Base-by-base conservation (phyloP, 2,888 invertebrate species). In the Aplocera efformata region DNA sequence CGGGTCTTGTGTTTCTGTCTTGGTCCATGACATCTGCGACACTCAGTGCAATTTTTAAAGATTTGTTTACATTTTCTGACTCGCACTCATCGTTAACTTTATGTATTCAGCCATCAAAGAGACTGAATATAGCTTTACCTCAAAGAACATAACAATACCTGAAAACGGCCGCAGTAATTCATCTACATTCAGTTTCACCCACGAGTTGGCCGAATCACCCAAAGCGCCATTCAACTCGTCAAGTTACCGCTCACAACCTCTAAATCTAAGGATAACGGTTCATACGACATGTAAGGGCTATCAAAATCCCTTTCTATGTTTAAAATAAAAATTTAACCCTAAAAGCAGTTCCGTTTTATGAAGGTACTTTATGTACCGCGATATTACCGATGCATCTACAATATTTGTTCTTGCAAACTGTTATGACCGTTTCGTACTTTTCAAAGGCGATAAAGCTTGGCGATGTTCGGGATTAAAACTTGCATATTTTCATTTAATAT, bases 271-370 rank as follows among this genome's bases (percentile, higher is more conserved):
- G 75, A 76, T 79, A 83, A 80, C 74, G 77, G 65, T 52, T 53
- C 53, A 51, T 63, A 63, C 78, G 83, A 78, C 80, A 68, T 78
- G 71, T 74, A 76, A 74, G 79, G 67, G 77, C 82, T 80, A 81
- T 83, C 80, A 80, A 74, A 80, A 79, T 85, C 86, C 85, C 86
- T 81, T 76, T 63, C 86, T 79, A 86, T 86, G 86, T 86, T 86
- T 86, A 86, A 86, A 86, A 86, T 86, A 86, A 86, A 86, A 86
- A 84, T 85, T 83, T 79, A 75, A 82, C 79, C 75, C 73, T 77
- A 77, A 84, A 70, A 72, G 70, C 78, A 71, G 73, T 78, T 71
- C 53, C 66, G 65, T 74, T 83, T 82, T 79, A 80, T 72, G 74
- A 67, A 65, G 62, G 64, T 69, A 61, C 67, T 79, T 79, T 80